These are phyloP conservation scores for Neocrepidodera transversa DNA, from an alignment of 2,888 invertebrate species.

Conservation along the genomic window DNA sequence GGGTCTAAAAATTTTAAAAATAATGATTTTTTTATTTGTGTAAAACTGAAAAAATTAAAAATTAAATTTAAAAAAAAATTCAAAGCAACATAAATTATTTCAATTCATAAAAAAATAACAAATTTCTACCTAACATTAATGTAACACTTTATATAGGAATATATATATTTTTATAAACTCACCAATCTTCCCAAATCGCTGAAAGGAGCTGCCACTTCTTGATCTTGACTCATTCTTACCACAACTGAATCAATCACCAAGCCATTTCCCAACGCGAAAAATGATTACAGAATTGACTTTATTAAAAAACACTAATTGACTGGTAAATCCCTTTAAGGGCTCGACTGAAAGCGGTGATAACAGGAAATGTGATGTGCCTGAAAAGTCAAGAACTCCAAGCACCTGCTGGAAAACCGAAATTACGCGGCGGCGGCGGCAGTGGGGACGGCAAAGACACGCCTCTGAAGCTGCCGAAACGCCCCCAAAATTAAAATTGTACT, in stretches of 20 bases:
- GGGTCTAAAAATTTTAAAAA: too few species aligned
- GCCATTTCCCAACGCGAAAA: slow-evolving; percentile 31
- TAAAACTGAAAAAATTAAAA: too few species aligned
- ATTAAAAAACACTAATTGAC: slow-evolving; percentile 30
- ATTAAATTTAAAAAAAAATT: too few species aligned
- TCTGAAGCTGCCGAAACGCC: slow-evolving; percentile 50
- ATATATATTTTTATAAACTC: slow-evolving; percentile 50
- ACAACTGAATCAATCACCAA: slow-evolving; percentile 31
- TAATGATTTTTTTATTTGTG: too few species aligned
- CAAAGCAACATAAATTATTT: too few species aligned
- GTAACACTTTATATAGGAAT: too few species aligned
- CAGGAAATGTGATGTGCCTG: slow-evolving; percentile 52
- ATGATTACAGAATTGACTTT: background rate
- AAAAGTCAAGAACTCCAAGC: slow-evolving; percentile 49
- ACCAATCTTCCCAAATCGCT: slow-evolving; percentile 58
- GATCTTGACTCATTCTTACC: slow-evolving; percentile 57
- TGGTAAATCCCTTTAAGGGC: slow-evolving; percentile 31
- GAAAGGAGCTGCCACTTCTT: slow-evolving; percentile 57
- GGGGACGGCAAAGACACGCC: slow-evolving; percentile 53
- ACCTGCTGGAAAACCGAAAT: slow-evolving; percentile 50
- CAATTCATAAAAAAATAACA: too few species aligned
- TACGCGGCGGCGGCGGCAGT: slow-evolving; percentile 46
- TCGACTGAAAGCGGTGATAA: slow-evolving; percentile 42
- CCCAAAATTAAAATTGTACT: too few species aligned
- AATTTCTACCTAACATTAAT: too few species aligned